These are phyloP conservation scores for Acleris sparsana DNA, from an alignment of 2,888 invertebrate genomes.

Conservation along the genomic window DNA sequence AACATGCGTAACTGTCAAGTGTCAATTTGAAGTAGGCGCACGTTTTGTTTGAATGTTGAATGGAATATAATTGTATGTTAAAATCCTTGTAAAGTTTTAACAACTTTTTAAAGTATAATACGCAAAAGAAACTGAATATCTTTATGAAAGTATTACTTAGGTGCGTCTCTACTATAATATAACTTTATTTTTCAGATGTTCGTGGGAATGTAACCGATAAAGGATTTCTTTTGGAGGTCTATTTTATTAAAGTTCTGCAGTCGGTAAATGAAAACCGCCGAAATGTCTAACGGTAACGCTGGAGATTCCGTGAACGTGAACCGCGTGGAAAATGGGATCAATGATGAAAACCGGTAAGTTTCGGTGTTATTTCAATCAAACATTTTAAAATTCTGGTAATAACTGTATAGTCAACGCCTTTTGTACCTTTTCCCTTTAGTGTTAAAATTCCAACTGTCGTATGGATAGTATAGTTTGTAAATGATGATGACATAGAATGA, in stretches of 20 bases:
- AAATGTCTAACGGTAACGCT: conserved; percentile 59
- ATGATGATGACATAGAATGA: too few species aligned
- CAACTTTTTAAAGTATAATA: too few species aligned
- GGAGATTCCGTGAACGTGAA: conserved; percentile 22
- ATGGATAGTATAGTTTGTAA: too few species aligned
- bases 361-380: background rate
- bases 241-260: background rate
- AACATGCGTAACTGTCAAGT: background rate
- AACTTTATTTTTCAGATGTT: conserved; percentile 55
- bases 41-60: conserved; percentile 15
- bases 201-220: conserved; percentile 57
- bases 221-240: conserved; percentile 12
- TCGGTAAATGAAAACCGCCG: conserved; percentile 36
- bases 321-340: conserved; percentile 67
- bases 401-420: too few species aligned
- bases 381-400: too few species aligned
- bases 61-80: too few species aligned
- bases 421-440: too few species aligned
- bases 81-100: background rate
- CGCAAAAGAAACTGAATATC: too few species aligned
- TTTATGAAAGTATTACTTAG: too few species aligned
- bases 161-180: background rate
- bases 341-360: conserved; percentile 68
- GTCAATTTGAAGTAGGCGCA: conserved; percentile 7
- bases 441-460: too few species aligned